Conservation (phyloP, 2,113 vertebrate species). For the Halcyon malimbica region DNA sequence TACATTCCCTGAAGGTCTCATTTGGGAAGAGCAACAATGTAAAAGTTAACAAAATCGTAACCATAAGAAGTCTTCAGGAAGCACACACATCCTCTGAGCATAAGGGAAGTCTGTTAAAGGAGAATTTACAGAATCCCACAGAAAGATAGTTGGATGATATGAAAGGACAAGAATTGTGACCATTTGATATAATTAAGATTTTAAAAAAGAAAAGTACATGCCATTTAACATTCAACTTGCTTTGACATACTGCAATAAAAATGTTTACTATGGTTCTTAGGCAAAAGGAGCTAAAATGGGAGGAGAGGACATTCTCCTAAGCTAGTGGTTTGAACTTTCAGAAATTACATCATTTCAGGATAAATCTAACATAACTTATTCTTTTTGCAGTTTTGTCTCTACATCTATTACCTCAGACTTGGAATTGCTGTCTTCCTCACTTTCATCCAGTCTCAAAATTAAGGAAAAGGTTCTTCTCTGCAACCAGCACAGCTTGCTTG, state of each 20-base stretch:
- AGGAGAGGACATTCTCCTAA: neutral
- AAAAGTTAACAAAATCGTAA: neutral
- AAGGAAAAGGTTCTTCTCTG: constrained; percentile 10
- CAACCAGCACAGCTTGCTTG: constrained; percentile 7
- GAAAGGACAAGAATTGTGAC: neutral
- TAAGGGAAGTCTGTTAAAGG: neutral
- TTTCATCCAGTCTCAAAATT: constrained; percentile 17
- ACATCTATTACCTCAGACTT: constrained; percentile 21
- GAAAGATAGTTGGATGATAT: neutral
- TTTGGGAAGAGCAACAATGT: neutral
- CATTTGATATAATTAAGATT: neutral
- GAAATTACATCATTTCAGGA: neutral
- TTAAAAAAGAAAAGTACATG: neutral
- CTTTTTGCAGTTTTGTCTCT: neutral
- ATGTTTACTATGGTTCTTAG: neutral
- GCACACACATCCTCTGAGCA: neutral
- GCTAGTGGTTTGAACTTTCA: neutral
- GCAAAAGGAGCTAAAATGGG: neutral
- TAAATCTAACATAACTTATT: neutral
- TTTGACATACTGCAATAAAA: neutral
- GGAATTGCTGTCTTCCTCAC: neutral
- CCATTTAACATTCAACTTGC: neutral
- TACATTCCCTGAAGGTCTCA: neutral
- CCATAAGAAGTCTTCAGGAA: neutral
- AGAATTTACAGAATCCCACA: neutral